Percentiles rank a stretch among this genome's conserved stretches.
phyloP scores from a whole-genome alignment of 2,797 vertebrate species.

The Eremophila alpestris region DNA sequence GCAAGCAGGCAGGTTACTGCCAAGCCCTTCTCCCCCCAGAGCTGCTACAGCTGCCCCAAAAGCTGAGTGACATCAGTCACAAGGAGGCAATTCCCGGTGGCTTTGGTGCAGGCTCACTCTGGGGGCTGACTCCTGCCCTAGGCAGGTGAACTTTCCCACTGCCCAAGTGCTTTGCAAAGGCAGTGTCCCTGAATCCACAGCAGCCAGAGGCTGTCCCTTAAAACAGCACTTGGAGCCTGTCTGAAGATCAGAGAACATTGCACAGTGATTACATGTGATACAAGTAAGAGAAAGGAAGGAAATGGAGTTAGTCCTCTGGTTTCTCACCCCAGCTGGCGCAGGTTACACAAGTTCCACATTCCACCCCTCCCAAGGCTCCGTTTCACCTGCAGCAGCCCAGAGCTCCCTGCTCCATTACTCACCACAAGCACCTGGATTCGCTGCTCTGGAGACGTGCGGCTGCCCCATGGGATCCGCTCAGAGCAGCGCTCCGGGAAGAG shows the following conservation, averaged over 20 bases:
- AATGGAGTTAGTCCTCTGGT: not conserved
- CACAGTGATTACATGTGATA: not conserved
- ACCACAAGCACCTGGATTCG: conserved; percentile 75
- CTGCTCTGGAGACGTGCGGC: conserved; percentile 77
- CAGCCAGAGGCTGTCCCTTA: not conserved
- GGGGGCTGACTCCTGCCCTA: not conserved
- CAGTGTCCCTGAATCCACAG: not conserved
- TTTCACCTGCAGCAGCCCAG: conserved; percentile 35
- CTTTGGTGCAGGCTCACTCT: not conserved
- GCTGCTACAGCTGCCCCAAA: not conserved
- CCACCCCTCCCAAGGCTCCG: not conserved
- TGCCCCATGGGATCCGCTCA: conserved; percentile 73
- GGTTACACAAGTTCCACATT: conserved; percentile 47
- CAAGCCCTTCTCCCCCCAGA: not conserved
- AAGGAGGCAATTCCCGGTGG: not conserved
- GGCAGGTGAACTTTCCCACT: not conserved
- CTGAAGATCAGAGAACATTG: not conserved
- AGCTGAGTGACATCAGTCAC: not conserved
- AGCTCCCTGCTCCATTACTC: conserved; percentile 69
- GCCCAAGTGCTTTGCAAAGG: not conserved
- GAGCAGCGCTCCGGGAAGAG: conserved; percentile 23
- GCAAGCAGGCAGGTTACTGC: not conserved
- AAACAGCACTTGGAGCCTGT: not conserved
- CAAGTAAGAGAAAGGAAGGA: not conserved
- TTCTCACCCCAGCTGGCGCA: not conserved